These are phyloP conservation scores for Anguilla obscura DNA, from an alignment of 2,797 vertebrate species.

Conservation along the genomic window DNA sequence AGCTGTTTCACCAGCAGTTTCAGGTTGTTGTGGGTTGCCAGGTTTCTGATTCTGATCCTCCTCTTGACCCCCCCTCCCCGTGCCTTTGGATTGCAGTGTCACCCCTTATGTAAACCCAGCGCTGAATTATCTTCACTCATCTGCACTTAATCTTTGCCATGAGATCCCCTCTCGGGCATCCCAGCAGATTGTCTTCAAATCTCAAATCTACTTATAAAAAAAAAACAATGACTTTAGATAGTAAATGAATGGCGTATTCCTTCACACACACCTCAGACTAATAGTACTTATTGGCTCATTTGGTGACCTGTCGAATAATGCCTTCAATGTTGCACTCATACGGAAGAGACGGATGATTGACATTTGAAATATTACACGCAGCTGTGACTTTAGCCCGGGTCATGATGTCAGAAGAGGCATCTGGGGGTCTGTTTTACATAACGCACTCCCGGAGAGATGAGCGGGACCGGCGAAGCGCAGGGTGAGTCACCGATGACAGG, in stretches of 20 bases:
- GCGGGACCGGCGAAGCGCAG: not conserved
- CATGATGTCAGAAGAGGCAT: not conserved
- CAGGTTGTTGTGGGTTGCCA: not conserved
- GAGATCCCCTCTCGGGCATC: not conserved
- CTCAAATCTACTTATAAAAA: not conserved
- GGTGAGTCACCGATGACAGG: not conserved
- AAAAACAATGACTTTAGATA: not conserved
- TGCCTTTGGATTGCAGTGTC: not conserved
- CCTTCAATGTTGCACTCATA: not conserved
- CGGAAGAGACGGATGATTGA: not conserved
- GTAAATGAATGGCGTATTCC: not conserved
- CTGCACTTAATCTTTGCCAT: not conserved
- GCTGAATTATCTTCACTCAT: not conserved
- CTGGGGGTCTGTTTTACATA: not conserved
- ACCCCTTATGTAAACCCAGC: not conserved
- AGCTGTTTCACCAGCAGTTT: not conserved
- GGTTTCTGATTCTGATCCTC: not conserved
- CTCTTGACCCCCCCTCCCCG: not conserved
- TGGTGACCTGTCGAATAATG: not conserved
- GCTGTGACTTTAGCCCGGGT: not conserved
- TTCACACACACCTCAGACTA: not conserved
- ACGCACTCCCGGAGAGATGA: not conserved
- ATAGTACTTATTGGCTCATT: not conserved
- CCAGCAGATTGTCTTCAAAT: not conserved
- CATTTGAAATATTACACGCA: not conserved